A percentile compares a stretch with the other conserved stretches of the same genome.
Conservation (phyloP, 2,888 invertebrate genomes). For the Ctena decussata region DNA sequence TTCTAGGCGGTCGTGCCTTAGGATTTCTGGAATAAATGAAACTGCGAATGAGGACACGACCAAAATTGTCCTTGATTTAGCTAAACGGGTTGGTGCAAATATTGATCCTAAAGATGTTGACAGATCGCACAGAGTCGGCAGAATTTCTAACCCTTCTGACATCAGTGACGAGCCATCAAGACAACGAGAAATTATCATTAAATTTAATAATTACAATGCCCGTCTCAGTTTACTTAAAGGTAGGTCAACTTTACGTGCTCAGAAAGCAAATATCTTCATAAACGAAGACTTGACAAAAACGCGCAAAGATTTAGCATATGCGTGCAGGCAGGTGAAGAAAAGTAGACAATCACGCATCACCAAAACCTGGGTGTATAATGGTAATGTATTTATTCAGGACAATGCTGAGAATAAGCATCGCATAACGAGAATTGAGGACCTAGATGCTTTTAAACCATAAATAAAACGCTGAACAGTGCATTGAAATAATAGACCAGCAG, state of each 20-base stretch:
- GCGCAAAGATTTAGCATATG: background rate
- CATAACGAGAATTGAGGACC: no score
- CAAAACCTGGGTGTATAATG: no score
- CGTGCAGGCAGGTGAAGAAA: background rate
- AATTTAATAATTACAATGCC: background rate
- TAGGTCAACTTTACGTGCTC: background rate
- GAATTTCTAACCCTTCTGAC: background rate
- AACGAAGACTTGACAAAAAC: slow-evolving; percentile 1
- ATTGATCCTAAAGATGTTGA: background rate
- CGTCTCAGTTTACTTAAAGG: background rate
- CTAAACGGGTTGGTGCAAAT: no score
- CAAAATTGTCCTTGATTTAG: background rate
- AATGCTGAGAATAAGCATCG: no score
- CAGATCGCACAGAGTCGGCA: background rate
- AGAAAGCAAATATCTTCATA: background rate
- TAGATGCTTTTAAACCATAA: no score
- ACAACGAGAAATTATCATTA: background rate
- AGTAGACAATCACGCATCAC: background rate
- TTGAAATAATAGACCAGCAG: no score
- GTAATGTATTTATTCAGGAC: no score
- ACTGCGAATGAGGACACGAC: background rate
- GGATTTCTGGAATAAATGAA: background rate
- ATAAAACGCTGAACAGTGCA: no score
- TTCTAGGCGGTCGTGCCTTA: no score
- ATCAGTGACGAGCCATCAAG: background rate